Conservation (phyloP, 2,797 vertebrate genomes). For the Hemibagrus guttatus region DNA sequence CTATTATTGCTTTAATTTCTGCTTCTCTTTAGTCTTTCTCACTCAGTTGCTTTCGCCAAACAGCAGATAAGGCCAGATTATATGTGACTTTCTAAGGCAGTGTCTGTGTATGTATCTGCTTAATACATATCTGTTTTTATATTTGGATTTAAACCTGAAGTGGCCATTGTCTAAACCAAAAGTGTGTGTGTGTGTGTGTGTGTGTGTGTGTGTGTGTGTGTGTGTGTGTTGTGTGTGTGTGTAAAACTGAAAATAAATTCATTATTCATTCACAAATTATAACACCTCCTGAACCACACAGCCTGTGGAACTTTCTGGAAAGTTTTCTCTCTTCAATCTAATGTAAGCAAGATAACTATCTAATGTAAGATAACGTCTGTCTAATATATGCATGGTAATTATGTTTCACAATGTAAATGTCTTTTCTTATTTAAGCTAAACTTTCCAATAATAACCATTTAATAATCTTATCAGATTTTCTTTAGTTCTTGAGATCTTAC, state of each 20-base stretch:
- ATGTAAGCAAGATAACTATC: background rate
- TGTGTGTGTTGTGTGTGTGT: too few species aligned
- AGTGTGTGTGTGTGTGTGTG: too few species aligned
- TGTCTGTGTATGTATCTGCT: background rate
- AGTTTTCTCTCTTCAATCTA: background rate
- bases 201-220: too few species aligned
- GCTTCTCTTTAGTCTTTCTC: slow-evolving; percentile 3
- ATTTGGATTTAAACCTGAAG: background rate
- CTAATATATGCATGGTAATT: background rate
- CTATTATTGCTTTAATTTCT: slow-evolving; percentile 32
- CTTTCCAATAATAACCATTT: background rate
- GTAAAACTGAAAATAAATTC: background rate
- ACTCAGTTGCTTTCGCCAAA: background rate
- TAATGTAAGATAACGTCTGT: too few species aligned
- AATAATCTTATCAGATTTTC: background rate
- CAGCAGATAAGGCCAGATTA: background rate
- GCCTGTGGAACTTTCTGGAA: background rate
- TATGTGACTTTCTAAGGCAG: background rate
- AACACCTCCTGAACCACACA: background rate
- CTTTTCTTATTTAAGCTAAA: background rate
- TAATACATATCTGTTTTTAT: background rate
- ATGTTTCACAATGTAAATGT: background rate
- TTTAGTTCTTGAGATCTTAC: background rate
- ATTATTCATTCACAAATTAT: background rate
- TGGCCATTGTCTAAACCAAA: background rate